These are phyloP conservation scores for Tokudaia tokunoshimensis DNA, from an alignment of 2,797 vertebrate genomes.

Conservation along the genomic window DNA sequence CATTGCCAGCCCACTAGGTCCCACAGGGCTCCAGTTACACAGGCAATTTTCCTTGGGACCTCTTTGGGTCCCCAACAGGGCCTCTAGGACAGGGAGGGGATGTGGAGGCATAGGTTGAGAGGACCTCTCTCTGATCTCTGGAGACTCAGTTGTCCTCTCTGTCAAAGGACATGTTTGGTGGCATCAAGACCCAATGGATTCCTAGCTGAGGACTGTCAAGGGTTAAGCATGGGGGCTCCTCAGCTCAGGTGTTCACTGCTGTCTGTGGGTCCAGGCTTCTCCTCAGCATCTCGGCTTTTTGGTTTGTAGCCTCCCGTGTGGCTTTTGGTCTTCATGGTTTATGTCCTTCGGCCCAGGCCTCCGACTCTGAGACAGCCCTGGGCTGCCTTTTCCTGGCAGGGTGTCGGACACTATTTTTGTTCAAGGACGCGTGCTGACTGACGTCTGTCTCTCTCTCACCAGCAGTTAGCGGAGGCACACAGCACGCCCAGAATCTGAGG, in stretches of 20 bases:
- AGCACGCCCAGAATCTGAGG: not conserved
- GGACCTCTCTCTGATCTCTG: not conserved
- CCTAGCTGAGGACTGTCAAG: not conserved
- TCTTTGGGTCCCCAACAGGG: not conserved
- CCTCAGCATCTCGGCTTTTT: not conserved
- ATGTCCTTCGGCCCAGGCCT: not conserved
- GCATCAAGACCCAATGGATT: accelerated
- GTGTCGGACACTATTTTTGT: not conserved
- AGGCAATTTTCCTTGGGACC: not conserved
- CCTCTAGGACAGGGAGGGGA: not conserved
- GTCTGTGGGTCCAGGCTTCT: not conserved
- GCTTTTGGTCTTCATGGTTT: not conserved
- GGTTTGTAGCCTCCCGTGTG: not conserved
- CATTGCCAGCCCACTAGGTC: not conserved
- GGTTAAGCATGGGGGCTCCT: accelerated
- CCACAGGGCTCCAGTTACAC: not conserved
- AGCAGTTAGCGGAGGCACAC: not conserved
- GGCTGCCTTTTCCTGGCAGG: not conserved
- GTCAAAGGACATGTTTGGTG: not conserved
- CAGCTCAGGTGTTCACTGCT: not conserved
- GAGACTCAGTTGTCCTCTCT: not conserved
- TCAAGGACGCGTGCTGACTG: not conserved
- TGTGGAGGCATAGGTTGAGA: not conserved
- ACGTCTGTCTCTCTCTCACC: not conserved
- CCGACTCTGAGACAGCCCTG: not conserved